These are phyloP conservation scores for Semnornis frantzii DNA, from an alignment of 2,113 vertebrate genomes.

Conservation along the genomic window DNA sequence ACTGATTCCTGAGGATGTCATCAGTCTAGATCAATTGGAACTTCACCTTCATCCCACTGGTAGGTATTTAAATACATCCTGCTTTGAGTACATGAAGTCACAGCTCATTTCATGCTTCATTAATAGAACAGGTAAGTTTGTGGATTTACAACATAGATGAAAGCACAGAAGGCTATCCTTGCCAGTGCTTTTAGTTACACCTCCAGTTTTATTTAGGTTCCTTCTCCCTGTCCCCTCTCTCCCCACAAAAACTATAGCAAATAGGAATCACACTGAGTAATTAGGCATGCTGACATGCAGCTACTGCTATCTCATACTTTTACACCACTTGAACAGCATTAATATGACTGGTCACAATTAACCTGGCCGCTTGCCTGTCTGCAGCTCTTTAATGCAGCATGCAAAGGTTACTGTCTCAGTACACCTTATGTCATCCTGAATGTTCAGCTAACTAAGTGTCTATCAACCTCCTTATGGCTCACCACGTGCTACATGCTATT, in stretches of 20 bases:
- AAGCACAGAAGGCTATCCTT: neutral
- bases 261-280: neutral
- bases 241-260: neutral
- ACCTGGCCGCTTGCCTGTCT: neutral
- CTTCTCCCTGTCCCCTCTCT: neutral
- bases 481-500: fast-evolving
- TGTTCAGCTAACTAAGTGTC: neutral
- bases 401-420: neutral
- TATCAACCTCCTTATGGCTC: neutral
- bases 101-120: slow-evolving; percentile 3
- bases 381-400: neutral
- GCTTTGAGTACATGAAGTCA: neutral
- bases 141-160: neutral
- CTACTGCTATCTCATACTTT: too few relatives aligned
- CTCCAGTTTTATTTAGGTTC: neutral
- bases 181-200: neutral
- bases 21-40: neutral
- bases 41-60: neutral
- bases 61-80: neutral
- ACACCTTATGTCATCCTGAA: neutral
- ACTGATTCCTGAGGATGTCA: neutral
- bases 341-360: neutral
- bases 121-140: neutral
- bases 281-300: neutral
- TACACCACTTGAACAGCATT: neutral